Base-by-base conservation (phyloP, 2,888 invertebrate species). In the Heliconius ethilla region DNA sequence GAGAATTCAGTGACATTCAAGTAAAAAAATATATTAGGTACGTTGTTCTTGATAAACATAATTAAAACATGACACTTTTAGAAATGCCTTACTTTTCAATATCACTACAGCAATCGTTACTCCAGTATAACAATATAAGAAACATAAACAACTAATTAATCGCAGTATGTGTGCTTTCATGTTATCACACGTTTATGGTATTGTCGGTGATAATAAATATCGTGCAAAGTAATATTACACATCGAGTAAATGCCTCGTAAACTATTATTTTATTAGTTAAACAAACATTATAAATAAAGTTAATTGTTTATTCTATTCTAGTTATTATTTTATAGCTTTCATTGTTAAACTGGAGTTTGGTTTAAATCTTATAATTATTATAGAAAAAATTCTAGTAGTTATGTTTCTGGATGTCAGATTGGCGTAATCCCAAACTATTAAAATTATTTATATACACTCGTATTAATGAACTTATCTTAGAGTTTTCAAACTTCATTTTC, bases 151-250 rank as follows among this genome's bases (percentile, higher is more conserved):
- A 75, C 74, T 51, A 77, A 77, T 77, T 65, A 74, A 75, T 77
- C 33, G 66, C 22, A 79, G 75, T 65, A 70, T 75, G 40, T 51
- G 66, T 75, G 65, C 55, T 70, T 37, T 70, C 77, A 79, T 77
- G 77, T 55, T 72, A 77, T 75, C 79, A 6, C 51, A 15, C 45
- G 70, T 77, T 79, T 76, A 77, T 78, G 73, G 73, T 69, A 73
- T 75, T 76, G 74, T 76, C 65, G 40, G 55, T 70, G 70, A 70
- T 74, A 70, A 77, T 75, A 79, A 73, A 79, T 77, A 75, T 66
- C 25, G 45, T 62, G 45, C 37, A 67, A 74, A 67, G 62, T 72
- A 27, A 77, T 59, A 63, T 72, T 72, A 59, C 55, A 72, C 25
- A 59, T 59, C 25, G 25, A 72, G 25, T 59, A 33, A 72, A 59